Conservation (phyloP, 2,888 invertebrate species). For the Sclerodermus sp. region DNA sequence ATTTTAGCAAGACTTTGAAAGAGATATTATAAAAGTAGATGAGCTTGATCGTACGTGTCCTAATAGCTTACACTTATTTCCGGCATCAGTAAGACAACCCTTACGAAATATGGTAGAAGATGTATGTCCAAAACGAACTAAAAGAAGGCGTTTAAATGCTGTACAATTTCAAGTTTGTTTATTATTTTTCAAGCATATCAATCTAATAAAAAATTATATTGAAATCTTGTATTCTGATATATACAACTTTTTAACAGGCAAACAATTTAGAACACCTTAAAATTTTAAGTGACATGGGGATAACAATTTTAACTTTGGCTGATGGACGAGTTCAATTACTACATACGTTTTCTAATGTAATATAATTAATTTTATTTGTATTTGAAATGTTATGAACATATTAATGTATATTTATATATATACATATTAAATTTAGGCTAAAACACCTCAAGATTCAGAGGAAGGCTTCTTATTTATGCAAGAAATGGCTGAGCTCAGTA, state of each 20-base stretch:
- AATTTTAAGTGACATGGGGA: conserved; percentile 91
- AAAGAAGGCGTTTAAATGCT: conserved; percentile 68
- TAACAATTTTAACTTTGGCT: conserved; percentile 82
- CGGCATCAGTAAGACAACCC: conserved; percentile 81
- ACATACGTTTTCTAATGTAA: conserved; percentile 84
- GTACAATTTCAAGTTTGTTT: conserved; percentile 67
- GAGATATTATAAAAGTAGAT: conserved; percentile 59
- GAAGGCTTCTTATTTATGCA: conserved; percentile 95
- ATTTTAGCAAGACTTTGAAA: conserved; percentile 42
- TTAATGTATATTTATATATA: conserved; percentile 1
- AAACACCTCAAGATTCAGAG: conserved; percentile 82
- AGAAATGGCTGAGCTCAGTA: conserved; percentile 91
- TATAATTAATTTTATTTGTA: not conserved
- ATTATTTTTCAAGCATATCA: not conserved
- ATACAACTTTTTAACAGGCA: conserved; percentile 61
- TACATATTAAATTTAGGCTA: conserved; percentile 67
- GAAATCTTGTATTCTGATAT: not conserved
- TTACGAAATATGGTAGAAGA: conserved; percentile 84
- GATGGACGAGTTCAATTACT: conserved; percentile 92
- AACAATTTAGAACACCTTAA: conserved; percentile 86
- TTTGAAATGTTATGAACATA: conserved; percentile 1
- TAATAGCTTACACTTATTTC: conserved; percentile 79
- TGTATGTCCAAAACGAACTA: conserved; percentile 69
- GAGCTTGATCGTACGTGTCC: conserved; percentile 79
- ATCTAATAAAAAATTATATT: not conserved